Conservation (phyloP, 2,113 vertebrate genomes). For the Macroglossus sobrinus region DNA sequence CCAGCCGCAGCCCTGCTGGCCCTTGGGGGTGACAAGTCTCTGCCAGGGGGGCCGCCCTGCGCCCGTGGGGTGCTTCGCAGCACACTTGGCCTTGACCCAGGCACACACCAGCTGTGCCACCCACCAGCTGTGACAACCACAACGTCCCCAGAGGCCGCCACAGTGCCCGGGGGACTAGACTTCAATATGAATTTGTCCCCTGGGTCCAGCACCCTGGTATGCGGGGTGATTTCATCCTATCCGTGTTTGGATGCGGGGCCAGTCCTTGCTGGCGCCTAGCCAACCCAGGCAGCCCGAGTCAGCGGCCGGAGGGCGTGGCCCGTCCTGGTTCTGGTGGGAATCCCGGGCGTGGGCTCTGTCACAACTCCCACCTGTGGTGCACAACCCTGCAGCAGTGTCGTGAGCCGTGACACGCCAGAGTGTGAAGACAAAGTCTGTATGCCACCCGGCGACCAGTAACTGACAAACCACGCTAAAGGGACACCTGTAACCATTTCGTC, state of each 20-base stretch:
- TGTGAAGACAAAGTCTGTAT: background rate
- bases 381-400: background rate
- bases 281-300: background rate
- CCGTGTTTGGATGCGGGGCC: accelerated
- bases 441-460: background rate
- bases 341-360: background rate
- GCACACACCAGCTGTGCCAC: no score
- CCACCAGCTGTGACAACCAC: no score
- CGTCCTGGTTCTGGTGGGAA: accelerated
- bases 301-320: background rate
- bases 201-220: background rate
- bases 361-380: accelerated
- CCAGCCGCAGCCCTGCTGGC: no score
- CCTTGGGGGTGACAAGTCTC: no score
- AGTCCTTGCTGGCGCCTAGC: background rate
- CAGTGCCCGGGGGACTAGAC: no score
- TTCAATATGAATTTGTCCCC: background rate
- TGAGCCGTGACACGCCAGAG: background rate
- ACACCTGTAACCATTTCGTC: background rate
- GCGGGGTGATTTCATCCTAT: background rate
- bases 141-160: no score
- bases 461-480: background rate
- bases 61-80: no score
- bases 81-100: no score
- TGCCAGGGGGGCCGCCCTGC: no score